Evolutionary conservation across 2,888 invertebrate species (phyloP).

Genomic region (Eilema caniola): DNA sequence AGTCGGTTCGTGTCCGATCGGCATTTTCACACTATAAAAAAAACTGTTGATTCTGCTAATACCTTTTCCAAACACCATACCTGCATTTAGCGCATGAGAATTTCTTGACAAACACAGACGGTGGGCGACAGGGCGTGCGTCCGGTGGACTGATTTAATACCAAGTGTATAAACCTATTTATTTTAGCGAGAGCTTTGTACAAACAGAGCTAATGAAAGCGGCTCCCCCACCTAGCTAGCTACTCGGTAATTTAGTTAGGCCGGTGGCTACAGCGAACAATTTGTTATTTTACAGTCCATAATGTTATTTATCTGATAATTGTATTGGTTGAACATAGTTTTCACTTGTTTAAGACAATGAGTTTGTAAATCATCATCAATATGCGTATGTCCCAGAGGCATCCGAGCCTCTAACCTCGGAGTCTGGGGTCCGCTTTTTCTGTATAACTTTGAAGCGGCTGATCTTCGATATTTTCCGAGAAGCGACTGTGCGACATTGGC

Average conservation of each 20-base stretch:
- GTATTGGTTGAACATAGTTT: constrained; percentile 9
- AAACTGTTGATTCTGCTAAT: background rate
- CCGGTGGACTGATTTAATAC: constrained; percentile 68
- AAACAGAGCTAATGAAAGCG: constrained; percentile 79
- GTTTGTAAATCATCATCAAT: too few species aligned
- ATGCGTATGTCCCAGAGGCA: too few species aligned
- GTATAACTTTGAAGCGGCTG: too few species aligned
- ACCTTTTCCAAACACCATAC: background rate
- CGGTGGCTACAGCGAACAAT: constrained; percentile 63
- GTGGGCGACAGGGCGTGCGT: constrained; percentile 52
- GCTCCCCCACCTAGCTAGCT: constrained; percentile 36
- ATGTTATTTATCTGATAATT: constrained; percentile 23
- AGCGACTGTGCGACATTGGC: too few species aligned
- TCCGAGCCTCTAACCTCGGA: too few species aligned
- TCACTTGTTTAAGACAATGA: too few species aligned
- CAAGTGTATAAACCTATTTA: constrained; percentile 70
- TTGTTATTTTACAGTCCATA: constrained; percentile 47
- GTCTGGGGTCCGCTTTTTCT: too few species aligned
- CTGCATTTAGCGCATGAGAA: constrained; percentile 15
- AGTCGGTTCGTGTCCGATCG: too few species aligned
- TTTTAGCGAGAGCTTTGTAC: constrained; percentile 69
- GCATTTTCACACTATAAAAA: too few species aligned
- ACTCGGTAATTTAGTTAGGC: constrained; percentile 70
- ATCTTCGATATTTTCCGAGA: too few species aligned
- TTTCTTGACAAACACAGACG: constrained; percentile 65